phyloP scores from a whole-genome alignment of 2,888 invertebrate species.

The Microctonus brassicae region DNA sequence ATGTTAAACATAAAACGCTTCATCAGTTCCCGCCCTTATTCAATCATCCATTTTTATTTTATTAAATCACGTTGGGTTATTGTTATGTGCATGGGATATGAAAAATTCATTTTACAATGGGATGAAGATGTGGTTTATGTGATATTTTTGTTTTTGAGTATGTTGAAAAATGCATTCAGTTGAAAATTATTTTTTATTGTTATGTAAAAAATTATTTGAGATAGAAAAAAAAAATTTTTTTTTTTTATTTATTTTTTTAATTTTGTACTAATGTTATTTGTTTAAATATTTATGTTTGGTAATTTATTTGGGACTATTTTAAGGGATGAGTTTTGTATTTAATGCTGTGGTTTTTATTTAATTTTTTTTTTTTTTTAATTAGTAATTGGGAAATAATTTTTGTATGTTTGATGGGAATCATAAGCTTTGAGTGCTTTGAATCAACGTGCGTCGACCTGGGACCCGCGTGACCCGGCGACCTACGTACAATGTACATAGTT shows the following conservation, averaged over 20 bases:
- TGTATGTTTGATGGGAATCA: neutral
- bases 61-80: neutral
- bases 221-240: neutral
- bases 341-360: no score
- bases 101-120: no score
- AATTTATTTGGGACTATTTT: no score
- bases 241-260: no score
- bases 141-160: no score
- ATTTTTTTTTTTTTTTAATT: no score
- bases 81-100: neutral
- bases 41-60: neutral
- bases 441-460: constrained; percentile 57
- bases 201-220: neutral
- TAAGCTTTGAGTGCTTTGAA: constrained; percentile 49
- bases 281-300: no score
- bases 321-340: no score
- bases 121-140: neutral
- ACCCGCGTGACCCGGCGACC: constrained; percentile 60
- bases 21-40: constrained; percentile 9
- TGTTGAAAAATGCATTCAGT: neutral
- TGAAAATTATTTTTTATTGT: neutral
- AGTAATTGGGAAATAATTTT: no score
- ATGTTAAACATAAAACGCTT: neutral
- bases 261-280: no score
- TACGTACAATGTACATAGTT: constrained; percentile 39